Conservation (phyloP, 2,113 vertebrate species). For the Anseranas semipalmata region DNA sequence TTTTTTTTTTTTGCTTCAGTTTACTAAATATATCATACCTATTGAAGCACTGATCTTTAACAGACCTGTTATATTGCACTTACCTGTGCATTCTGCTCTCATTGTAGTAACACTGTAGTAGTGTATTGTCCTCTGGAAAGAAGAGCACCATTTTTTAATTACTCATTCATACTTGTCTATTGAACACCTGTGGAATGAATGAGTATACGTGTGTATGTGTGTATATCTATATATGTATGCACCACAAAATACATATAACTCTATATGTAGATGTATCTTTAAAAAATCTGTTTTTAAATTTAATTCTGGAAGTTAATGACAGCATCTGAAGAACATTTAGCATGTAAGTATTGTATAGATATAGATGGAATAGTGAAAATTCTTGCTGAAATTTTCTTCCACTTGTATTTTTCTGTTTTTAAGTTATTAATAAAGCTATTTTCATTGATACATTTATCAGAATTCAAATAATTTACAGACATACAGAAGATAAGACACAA, state of each 20-base stretch:
- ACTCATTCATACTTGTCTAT: neutral
- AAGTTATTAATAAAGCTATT: neutral
- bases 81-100: neutral
- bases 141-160: neutral
- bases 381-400: neutral
- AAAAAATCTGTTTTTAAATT: neutral
- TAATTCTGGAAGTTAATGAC: neutral
- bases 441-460: neutral
- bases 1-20: neutral
- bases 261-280: fast-evolving
- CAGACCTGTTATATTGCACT: neutral
- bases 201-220: neutral
- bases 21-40: neutral
- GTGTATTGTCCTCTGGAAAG: neutral
- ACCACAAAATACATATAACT: fast-evolving
- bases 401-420: neutral
- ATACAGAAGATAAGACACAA: neutral
- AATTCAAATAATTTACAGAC: neutral
- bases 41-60: neutral
- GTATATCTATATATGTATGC: neutral
- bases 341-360: neutral
- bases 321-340: neutral
- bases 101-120: neutral
- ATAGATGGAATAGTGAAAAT: neutral
- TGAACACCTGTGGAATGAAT: neutral